A percentile compares a stretch with the other conserved stretches of the same genome.
Conservation (phyloP, 2,113 vertebrate genomes). For the Setophaga kirtlandii region DNA sequence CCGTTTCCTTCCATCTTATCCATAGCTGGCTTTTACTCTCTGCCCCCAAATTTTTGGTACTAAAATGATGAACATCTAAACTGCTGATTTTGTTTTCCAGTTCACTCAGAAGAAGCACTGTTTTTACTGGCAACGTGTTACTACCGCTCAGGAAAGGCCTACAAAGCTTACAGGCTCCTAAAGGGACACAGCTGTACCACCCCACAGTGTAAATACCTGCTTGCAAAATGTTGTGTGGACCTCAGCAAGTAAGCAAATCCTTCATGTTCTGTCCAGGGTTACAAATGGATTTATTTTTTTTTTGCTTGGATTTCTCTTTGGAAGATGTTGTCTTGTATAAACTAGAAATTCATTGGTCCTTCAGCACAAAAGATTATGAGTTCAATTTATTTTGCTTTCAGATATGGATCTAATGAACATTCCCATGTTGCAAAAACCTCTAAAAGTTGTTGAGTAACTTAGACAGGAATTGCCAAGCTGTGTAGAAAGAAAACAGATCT, state of each 20-base stretch:
- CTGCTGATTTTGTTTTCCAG: constrained; percentile 20
- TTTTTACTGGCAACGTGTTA: constrained; percentile 97
- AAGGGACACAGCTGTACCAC: constrained; percentile 96
- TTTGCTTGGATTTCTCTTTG: background rate
- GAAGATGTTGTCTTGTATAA: background rate
- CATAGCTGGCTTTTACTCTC: background rate
- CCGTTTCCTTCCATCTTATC: background rate
- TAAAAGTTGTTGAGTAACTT: background rate
- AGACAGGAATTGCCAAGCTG: background rate
- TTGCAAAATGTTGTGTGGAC: constrained; percentile 96
- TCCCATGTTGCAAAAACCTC: background rate
- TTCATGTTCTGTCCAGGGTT: background rate
- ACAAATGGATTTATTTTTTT: background rate
- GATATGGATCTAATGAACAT: background rate
- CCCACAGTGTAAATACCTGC: constrained; percentile 94
- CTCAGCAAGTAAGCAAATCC: constrained; percentile 91
- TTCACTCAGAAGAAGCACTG: constrained; percentile 92
- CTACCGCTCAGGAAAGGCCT: constrained; percentile 96
- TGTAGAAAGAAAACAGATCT: background rate
- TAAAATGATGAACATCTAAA: background rate
- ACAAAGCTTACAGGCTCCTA: constrained; percentile 94
- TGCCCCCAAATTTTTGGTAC: background rate
- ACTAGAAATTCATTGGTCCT: background rate
- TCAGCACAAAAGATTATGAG: background rate
- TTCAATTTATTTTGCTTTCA: constrained; percentile 11